phyloP scores from a whole-genome alignment of 1,140 invertebrate species.

The Sitobion miscanthi region DNA sequence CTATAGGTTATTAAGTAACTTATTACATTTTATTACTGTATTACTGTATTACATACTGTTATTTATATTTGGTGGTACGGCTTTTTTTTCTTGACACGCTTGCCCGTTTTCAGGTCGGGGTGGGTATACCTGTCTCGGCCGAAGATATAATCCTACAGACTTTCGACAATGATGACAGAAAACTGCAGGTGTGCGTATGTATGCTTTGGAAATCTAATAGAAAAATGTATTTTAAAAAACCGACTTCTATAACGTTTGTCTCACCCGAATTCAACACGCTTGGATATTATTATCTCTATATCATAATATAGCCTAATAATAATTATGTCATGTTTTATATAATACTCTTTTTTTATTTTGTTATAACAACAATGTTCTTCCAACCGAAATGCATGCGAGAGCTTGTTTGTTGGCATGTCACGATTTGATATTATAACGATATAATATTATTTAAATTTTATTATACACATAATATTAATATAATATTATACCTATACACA shows the following conservation, averaged over 20 bases:
- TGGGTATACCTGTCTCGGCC: constrained; percentile 57
- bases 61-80: constrained; percentile 40
- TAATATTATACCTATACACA: background rate
- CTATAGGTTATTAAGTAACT: background rate
- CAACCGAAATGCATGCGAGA: background rate
- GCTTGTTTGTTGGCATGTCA: constrained; percentile 32
- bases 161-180: constrained; percentile 56
- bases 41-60: background rate
- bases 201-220: constrained; percentile 56
- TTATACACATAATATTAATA: background rate
- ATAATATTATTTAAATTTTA: background rate
- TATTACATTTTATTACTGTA: too few species aligned
- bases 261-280: constrained; percentile 14
- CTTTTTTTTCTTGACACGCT: constrained; percentile 55
- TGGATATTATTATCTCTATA: constrained; percentile 10
- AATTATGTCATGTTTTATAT: background rate
- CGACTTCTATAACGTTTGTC: constrained; percentile 3
- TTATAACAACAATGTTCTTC: background rate
- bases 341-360: background rate
- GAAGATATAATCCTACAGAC: constrained; percentile 56
- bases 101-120: constrained; percentile 56
- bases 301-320: constrained; percentile 6
- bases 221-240: background rate
- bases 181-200: constrained; percentile 56
- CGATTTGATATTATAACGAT: background rate